Evolutionary conservation across 2,113 vertebrate species (phyloP), one percentile per base, ranked within the genome.

Genomic region (Pteronura brasiliensis): DNA sequence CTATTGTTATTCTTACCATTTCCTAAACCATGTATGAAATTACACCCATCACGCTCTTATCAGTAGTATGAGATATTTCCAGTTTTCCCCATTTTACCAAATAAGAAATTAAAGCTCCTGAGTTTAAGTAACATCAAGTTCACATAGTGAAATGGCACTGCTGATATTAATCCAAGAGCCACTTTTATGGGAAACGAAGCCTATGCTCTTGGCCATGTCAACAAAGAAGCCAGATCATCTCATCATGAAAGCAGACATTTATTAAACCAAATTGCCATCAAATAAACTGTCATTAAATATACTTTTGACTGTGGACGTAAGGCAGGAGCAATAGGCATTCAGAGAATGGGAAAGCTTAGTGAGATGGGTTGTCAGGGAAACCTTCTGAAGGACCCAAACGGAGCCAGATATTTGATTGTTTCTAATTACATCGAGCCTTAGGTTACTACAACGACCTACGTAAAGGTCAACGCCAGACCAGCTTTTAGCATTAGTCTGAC

Each of bases 391-490:
- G 25, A 88, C 55, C 57, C 44, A 17, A 14, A 18, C 25, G 14
- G 59, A 89, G 49, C 20, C 88, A 90, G 47, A 74, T 55, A 92
- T 55, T 59, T 97, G 67, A 83, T 10, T 90, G 1, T 21, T 97
- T 69, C 20, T 90, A 67, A 90, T 96, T 72, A 92, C 42, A 87
- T 0, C 69, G 63, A 84, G 18, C 47, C 94, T 85, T 23, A 93
- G 83, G 79, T 87, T 67, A 88, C 49, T 4, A 47, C 11, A 84
- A 79, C 52, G 21, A 95, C 72, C 77, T 88, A 47, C 69, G 8
- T 77, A 77, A 96, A 97, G 77, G 95, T 97, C 85, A 96, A 47
- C 9, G 2, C 2, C 20, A 93, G 52, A 91, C 13, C 36, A 80
- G 29, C 49, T 96, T 92, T 95, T 20, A 89, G 42, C 27, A 72